phyloP scores from a whole-genome alignment of 2,113 vertebrate species.

The Columba livia region DNA sequence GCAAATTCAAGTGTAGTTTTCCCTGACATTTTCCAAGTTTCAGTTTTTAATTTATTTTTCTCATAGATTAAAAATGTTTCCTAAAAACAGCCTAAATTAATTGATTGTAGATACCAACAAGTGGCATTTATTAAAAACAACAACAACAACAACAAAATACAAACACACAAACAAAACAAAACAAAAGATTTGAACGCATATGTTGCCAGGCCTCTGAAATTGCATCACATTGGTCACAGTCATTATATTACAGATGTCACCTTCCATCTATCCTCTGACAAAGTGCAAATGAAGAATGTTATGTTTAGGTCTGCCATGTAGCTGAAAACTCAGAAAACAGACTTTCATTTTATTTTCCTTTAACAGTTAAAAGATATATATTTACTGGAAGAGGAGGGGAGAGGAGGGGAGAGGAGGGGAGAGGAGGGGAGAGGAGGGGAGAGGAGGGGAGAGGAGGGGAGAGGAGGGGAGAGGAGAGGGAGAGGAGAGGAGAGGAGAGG shows the following conservation, averaged over 20 bases:
- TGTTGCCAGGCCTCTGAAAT: not conserved
- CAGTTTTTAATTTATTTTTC: not conserved
- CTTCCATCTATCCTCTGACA: conserved; percentile 17
- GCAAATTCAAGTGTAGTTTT: too few species aligned
- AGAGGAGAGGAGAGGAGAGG: too few species aligned
- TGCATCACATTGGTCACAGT: not conserved
- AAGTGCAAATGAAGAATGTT: not conserved
- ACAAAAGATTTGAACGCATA: not conserved
- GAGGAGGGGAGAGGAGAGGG: too few species aligned
- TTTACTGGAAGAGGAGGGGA: not conserved
- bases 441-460: too few species aligned
- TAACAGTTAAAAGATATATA: not conserved
- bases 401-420: too few species aligned
- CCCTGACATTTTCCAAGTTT: not conserved
- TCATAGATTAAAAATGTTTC: not conserved
- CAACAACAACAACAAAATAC: too few species aligned
- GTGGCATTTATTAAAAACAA: not conserved
- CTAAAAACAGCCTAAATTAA: not conserved
- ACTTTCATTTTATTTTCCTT: not conserved
- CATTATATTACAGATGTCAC: conserved; percentile 32
- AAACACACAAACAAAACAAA: accelerated
- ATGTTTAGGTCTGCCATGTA: not conserved
- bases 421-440: too few species aligned
- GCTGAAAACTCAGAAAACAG: not conserved
- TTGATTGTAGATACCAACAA: not conserved